phyloP scores from a whole-genome alignment of 2,888 invertebrate species.

The Balanococcus diminutus region DNA sequence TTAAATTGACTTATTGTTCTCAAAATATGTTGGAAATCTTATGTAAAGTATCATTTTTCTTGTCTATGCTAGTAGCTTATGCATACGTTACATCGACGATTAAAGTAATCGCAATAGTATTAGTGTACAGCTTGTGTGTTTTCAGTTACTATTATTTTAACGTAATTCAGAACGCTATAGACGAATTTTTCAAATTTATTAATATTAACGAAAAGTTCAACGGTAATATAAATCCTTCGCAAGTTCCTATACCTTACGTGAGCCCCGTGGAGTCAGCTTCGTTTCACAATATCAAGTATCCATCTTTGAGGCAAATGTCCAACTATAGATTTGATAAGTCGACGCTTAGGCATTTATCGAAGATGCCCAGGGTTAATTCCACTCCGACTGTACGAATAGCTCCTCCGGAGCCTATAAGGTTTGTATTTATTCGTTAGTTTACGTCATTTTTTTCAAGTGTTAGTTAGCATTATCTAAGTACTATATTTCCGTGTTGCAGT shows the following conservation, averaged over 20 bases:
- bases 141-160: constrained; percentile 52
- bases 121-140: constrained; percentile 44
- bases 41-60: constrained; percentile 49
- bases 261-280: constrained; percentile 46
- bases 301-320: constrained; percentile 45
- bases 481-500: neutral
- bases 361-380: constrained; percentile 31
- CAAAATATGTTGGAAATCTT: constrained; percentile 52
- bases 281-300: constrained; percentile 48
- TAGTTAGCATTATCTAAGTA: neutral
- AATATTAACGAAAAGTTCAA: constrained; percentile 35
- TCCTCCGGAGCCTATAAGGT: constrained; percentile 43
- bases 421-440: no score
- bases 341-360: constrained; percentile 46
- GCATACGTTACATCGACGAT: constrained; percentile 51
- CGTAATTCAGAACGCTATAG: constrained; percentile 45
- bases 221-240: constrained; percentile 33
- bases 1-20: constrained; percentile 20
- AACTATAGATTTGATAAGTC: constrained; percentile 50
- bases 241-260: constrained; percentile 19
- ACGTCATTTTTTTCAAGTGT: no score
- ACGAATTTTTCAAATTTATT: constrained; percentile 45
- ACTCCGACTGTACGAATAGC: constrained; percentile 44
- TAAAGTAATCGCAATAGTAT: constrained; percentile 35
- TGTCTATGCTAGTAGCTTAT: constrained; percentile 53